Evolutionary conservation across 92 coral and sea anemone genomes (phyloP).

Genomic region (Pocillopora meandrina): DNA sequence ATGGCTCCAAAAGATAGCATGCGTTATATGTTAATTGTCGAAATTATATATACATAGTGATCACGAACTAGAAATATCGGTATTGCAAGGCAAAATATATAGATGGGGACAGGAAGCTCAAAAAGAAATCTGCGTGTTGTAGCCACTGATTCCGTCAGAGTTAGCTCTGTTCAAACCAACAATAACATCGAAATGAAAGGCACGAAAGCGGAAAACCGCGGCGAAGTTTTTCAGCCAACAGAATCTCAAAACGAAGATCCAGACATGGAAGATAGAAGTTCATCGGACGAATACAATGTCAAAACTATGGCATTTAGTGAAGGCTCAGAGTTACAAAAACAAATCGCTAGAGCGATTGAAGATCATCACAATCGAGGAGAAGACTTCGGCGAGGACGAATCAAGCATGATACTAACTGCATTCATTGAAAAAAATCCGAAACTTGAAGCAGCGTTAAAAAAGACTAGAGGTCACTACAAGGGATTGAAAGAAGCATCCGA

Average conservation of each 20-base stretch:
- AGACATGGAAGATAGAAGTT: not conserved
- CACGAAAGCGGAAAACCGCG: not conserved
- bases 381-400: not conserved
- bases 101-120: not conserved
- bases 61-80: too few relatives aligned
- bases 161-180: not conserved
- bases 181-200: not conserved
- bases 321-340: not conserved
- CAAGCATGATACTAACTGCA: not conserved
- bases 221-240: not conserved
- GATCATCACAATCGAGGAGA: not conserved
- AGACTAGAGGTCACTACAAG: not conserved
- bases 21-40: too few relatives aligned
- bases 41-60: too few relatives aligned
- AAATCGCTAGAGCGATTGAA: not conserved
- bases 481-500: conserved; percentile 5
- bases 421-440: conserved; percentile 9
- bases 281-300: not conserved
- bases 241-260: not conserved
- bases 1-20: too few relatives aligned
- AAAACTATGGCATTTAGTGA: not conserved
- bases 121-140: not conserved
- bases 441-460: not conserved
- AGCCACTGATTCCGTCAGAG: not conserved
- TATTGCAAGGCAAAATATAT: too few relatives aligned